Evolutionary conservation across 2,888 invertebrate species (phyloP), one percentile per base, ranked within the genome.

Genomic region (Odontocerum albicorne): DNA sequence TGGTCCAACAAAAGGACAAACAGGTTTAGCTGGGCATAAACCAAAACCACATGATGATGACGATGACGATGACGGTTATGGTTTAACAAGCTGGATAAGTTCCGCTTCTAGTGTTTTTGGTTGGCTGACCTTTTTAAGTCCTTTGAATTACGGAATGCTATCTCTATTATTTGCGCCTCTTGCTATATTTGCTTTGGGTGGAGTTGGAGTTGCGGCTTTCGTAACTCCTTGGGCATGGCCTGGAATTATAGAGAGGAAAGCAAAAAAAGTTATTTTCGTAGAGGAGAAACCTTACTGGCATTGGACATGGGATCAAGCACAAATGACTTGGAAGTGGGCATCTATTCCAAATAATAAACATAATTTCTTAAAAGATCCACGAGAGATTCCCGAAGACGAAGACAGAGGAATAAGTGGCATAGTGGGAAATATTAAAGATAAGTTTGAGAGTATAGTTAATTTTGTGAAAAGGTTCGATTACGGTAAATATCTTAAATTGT

Each of bases 201-300:
- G 82, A 0, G 79, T 87, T 10, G 80, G 85, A 0, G 66, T 84
- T 12, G 78, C 83, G 1, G 75, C 85, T 0, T 74, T 85, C 38
- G 70, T 87, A 59, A 81, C 86, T 51, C 87, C 86, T 0, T 86
- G 81, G 79, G 77, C 82, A 62, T 72, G 85, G 56, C 82, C 86
- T 0, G 74, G 72, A 2, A 65, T 72, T 8, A 66, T 76, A 35
- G 67, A 73, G 39, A 77, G 69, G 1, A 70, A 77, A 62, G 71
- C 75, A 15, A 73, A 75, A 6, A 70, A 73, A 64, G 53, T 69
- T 56, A 66, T 76, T 62, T 65, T 69, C 63, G 55, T 72, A 1
- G 73, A 77, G 55, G 73, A 72, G 63, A 63, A 67, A 39, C 80
- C 82, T 16, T 73, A 78, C 12, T 81, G 82, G 81, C 77, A 79